phyloP scores from a whole-genome alignment of 2,888 invertebrate genomes.

The Tipula helvola region DNA sequence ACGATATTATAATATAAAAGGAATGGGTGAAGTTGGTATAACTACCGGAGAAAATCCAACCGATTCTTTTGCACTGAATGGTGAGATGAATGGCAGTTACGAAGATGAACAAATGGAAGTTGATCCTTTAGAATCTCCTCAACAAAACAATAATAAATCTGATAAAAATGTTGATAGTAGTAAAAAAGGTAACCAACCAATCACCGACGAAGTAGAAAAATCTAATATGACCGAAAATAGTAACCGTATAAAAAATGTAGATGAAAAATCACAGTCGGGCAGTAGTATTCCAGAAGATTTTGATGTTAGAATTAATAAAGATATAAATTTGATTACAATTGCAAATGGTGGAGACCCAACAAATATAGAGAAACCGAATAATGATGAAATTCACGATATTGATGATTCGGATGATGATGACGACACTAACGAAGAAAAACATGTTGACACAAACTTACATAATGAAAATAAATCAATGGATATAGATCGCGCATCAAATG shows the following conservation, averaged over 20 bases:
- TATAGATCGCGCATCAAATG: constrained; percentile 15
- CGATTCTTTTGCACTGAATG: constrained; percentile 25
- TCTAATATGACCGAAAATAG: constrained; percentile 4
- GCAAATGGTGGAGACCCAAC: neutral
- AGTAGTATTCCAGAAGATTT: constrained; percentile 18
- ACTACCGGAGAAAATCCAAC: constrained; percentile 22
- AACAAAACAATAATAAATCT: neutral
- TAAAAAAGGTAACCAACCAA: neutral
- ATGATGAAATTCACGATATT: constrained; percentile 17
- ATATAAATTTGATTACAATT: constrained; percentile 14
- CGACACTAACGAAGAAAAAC: constrained; percentile 7
- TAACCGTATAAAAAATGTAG: constrained; percentile 6
- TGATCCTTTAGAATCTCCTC: constrained; percentile 17
- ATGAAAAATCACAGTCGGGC: constrained; percentile 14
- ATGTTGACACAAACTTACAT: constrained; percentile 10
- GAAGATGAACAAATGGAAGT: constrained; percentile 20
- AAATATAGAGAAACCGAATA: neutral
- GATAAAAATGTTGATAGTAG: neutral
- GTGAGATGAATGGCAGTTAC: constrained; percentile 24
- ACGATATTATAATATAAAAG: constrained; percentile 8
- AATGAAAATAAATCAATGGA: constrained; percentile 14
- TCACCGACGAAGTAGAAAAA: neutral
- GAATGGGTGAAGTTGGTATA: constrained; percentile 22
- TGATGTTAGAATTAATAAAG: constrained; percentile 24
- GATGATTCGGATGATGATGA: constrained; percentile 18